Percentiles rank a stretch among this genome's conserved stretches.
Evolutionary conservation across 92 coral and sea anemone species (phyloP).

Genomic region (Porites lobata): DNA sequence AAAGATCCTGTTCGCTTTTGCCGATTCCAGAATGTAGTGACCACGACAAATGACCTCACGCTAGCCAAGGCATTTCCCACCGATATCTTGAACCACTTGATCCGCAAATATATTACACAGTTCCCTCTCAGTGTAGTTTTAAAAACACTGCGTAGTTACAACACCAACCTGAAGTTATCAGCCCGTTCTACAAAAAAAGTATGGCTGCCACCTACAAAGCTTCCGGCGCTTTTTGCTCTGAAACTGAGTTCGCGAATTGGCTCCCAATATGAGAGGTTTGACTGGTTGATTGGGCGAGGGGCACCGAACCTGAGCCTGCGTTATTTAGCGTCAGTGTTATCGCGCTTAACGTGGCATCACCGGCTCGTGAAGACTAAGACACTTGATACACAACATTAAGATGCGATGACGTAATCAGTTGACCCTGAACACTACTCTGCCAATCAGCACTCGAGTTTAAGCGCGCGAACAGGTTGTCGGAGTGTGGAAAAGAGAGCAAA

Average conservation of each 20-base stretch:
- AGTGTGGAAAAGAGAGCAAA: constrained; percentile 53
- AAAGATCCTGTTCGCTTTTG: constrained; percentile 7
- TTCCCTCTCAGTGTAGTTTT: background rate
- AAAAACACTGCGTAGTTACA: background rate
- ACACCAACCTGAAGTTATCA: constrained; percentile 51
- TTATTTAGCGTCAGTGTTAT: constrained; percentile 30
- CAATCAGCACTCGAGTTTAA: constrained; percentile 69
- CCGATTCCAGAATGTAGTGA: background rate
- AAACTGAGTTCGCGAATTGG: constrained; percentile 28
- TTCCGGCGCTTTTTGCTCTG: constrained; percentile 34
- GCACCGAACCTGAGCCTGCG: constrained; percentile 51
- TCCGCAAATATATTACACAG: constrained; percentile 4
- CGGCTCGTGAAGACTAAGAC: constrained; percentile 74
- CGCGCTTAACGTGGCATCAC: constrained; percentile 79
- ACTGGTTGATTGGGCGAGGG: constrained; percentile 45
- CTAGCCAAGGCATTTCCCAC: constrained; percentile 38
- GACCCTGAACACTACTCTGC: constrained; percentile 84
- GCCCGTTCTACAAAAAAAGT: constrained; percentile 51
- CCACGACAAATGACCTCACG: background rate
- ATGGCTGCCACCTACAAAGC: constrained; percentile 46
- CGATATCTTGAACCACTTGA: constrained; percentile 54
- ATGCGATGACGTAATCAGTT: constrained; percentile 94
- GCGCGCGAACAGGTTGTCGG: constrained; percentile 74
- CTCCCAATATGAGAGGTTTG: constrained; percentile 38
- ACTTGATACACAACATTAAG: constrained; percentile 80